Evolutionary conservation across 2,888 invertebrate genomes (phyloP), one percentile per base, ranked within the genome.

Genomic region (Nomada fabriciana): DNA sequence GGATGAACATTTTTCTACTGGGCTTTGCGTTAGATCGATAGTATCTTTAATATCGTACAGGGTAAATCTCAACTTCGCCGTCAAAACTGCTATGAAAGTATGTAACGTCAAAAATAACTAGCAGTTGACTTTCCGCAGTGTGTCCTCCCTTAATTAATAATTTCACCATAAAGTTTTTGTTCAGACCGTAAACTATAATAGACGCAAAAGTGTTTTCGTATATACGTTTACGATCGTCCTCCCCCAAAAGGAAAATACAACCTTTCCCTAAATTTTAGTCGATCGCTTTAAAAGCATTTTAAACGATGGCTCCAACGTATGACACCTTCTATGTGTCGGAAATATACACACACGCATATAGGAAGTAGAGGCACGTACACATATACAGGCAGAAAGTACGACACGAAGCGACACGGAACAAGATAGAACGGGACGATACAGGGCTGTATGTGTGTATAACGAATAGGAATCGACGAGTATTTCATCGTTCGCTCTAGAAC

Each of bases 401-500:
- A 15, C 11, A 64, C 65, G 29, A 68, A 76, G 64, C 57, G 78
- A 79, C 74, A 84, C 67, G 80, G 80, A 75, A 80, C 11, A 7
- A 36, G 36, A 36, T 36, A 36, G 0, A 36, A 67, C 65, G 29
- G 63, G 76, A 61, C 60, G 78, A 79, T 71, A 82, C 64, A 77
- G 80, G 70, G 79, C 72, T 85, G 29, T 29, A 71, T 25, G 72
- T 50, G 76, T 69, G 53, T 63, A 65, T 43, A 80, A 76, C 77
- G 64, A 80, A 76, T 72, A 52, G 72, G 76, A 81, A 85, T 55
- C 79, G 55, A 55, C 47, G 61, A 69, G 59, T 85, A 82, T 88
- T 85, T 88, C 82, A 82, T 76, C 73, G 71, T 81, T 81, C 76
- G 72, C 74, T 20, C 72, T 75, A 65, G 73, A 81, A 78, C 69